phyloP scores from a whole-genome alignment of 2,797 vertebrate genomes.

The Sebastolobus alascanus region DNA sequence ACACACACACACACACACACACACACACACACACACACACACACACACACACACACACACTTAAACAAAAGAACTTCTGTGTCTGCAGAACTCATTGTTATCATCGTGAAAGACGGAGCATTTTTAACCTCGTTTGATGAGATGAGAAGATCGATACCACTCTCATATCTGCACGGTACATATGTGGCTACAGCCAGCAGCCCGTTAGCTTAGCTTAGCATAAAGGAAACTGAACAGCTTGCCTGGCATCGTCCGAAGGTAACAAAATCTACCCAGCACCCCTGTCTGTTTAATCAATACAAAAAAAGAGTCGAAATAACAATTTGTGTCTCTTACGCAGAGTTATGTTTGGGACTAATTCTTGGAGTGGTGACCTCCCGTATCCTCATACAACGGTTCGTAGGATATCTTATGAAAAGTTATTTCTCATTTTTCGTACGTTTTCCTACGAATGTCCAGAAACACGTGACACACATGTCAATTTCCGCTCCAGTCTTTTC shows the following conservation, averaged over 20 bases:
- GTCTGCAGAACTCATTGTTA: conserved; percentile 33
- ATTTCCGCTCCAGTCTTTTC: too few relatives aligned
- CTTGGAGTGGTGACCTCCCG: too few relatives aligned
- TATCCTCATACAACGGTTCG: too few relatives aligned
- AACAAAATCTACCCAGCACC: neutral
- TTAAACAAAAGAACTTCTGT: conserved; percentile 20
- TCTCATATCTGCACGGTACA: accelerated
- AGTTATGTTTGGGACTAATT: neutral
- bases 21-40: neutral
- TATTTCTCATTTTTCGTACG: too few relatives aligned
- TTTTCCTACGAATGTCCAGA: too few relatives aligned
- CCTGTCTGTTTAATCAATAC: neutral
- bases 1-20: conserved; percentile 13
- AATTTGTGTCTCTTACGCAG: neutral
- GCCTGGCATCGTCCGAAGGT: neutral
- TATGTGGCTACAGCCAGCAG: neutral
- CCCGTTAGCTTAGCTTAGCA: neutral
- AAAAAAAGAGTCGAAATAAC: neutral
- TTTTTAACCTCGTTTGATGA: neutral
- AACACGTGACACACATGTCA: too few relatives aligned
- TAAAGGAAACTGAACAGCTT: neutral
- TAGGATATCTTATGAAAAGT: too few relatives aligned
- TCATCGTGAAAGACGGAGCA: neutral
- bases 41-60: neutral
- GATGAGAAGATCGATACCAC: neutral